These are phyloP conservation scores for Calameuta filiformis DNA, from an alignment of 2,888 invertebrate species.

Conservation along the genomic window DNA sequence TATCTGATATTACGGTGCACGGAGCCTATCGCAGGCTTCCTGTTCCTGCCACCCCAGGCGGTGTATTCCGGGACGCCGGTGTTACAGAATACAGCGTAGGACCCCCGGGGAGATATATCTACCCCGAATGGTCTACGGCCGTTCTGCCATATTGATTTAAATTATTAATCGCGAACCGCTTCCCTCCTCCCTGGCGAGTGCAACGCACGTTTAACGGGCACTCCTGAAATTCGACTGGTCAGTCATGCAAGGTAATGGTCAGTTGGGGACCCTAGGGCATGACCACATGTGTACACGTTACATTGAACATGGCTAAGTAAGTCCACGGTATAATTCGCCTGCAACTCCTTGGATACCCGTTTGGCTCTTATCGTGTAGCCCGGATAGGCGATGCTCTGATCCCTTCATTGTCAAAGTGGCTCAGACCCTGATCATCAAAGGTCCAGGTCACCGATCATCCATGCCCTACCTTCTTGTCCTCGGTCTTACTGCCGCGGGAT, in stretches of 20 bases:
- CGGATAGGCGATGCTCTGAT: not conserved
- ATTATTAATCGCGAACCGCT: slow-evolving; percentile 57
- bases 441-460: too few relatives aligned
- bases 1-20: not conserved
- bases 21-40: not conserved
- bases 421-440: not conserved
- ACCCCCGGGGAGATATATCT: slow-evolving; percentile 54
- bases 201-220: slow-evolving; percentile 40
- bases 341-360: not conserved
- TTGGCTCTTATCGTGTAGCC: not conserved
- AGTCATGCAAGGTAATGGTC: not conserved
- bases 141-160: slow-evolving; percentile 59
- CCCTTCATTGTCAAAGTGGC: not conserved
- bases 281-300: not conserved
- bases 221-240: slow-evolving; percentile 23
- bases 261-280: not conserved
- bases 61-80: not conserved
- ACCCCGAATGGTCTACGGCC: slow-evolving; percentile 43
- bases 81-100: slow-evolving; percentile 21
- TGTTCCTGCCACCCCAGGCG: not conserved
- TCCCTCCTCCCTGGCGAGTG: slow-evolving; percentile 38
- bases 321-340: not conserved
- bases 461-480: slow-evolving; percentile 67
- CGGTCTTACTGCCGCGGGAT: slow-evolving; percentile 59
- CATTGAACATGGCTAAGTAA: not conserved